Evolutionary conservation across 2,888 invertebrate genomes (phyloP).

Genomic region (Thera obeliscata): DNA sequence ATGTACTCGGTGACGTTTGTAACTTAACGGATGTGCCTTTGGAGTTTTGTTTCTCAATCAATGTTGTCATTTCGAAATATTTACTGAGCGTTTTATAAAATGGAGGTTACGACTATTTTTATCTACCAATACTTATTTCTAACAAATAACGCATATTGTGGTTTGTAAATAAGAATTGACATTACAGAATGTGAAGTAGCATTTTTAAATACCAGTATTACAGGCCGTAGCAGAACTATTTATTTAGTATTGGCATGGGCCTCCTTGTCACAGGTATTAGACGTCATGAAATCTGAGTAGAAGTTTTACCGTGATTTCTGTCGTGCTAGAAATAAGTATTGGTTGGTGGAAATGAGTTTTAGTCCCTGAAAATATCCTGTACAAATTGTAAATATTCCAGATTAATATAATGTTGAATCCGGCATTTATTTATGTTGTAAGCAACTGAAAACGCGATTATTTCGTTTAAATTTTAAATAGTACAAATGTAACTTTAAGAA

Average conservation of each 20-base stretch:
- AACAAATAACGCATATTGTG: not conserved
- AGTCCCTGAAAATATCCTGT: constrained; percentile 40
- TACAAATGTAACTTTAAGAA: constrained; percentile 79
- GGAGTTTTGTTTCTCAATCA: constrained; percentile 21
- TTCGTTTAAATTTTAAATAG: constrained; percentile 75
- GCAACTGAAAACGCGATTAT: constrained; percentile 49
- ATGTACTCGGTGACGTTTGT: constrained; percentile 21
- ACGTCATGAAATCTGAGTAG: no score
- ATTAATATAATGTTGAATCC: constrained; percentile 48
- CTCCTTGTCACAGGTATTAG: no score
- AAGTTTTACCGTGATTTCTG: no score
- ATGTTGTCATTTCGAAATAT: constrained; percentile 17
- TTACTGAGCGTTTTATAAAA: constrained; percentile 1
- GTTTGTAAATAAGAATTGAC: no score
- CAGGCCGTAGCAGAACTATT: no score
- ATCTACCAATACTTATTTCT: constrained; percentile 1
- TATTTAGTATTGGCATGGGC: not conserved
- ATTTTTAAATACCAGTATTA: no score
- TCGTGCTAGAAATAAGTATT: not conserved
- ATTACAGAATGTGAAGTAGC: no score
- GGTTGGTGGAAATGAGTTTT: constrained; percentile 7
- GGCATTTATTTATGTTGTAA: constrained; percentile 58
- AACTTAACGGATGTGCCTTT: constrained; percentile 29
- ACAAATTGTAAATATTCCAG: constrained; percentile 70
- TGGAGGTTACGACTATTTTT: not conserved